These are phyloP conservation scores for Boloria selene DNA, from an alignment of 2,888 invertebrate species.

Conservation along the genomic window DNA sequence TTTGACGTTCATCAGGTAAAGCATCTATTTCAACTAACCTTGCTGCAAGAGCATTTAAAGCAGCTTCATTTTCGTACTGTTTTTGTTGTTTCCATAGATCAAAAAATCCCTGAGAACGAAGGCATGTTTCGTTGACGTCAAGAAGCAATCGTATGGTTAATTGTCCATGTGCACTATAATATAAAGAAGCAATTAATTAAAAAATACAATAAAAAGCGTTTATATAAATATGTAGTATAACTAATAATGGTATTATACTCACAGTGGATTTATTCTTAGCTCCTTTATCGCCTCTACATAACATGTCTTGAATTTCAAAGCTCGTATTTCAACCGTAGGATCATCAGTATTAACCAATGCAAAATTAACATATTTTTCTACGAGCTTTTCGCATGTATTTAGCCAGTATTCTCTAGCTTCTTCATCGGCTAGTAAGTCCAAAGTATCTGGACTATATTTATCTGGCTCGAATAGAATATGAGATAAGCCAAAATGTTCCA, in stretches of 20 bases:
- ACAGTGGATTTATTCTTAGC: constrained; percentile 90
- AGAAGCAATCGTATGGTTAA: constrained; percentile 94
- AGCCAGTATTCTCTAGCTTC: constrained; percentile 97
- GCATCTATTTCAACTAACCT: constrained; percentile 87
- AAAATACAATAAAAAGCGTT: constrained; percentile 2
- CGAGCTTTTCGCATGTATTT: constrained; percentile 92
- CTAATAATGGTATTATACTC: constrained; percentile 58
- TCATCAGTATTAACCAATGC: constrained; percentile 90
- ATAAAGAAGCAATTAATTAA: constrained; percentile 41
- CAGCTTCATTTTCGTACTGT: constrained; percentile 91
- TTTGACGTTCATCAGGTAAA: constrained; percentile 80
- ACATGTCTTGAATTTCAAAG: constrained; percentile 90
- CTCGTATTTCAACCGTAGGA: constrained; percentile 89
- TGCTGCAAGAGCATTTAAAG: constrained; percentile 86
- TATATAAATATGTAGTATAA: not conserved
- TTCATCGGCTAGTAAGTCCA: constrained; percentile 92
- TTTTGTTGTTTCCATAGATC: constrained; percentile 95
- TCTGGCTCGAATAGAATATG: constrained; percentile 88
- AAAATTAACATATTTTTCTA: constrained; percentile 91
- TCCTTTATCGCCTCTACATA: constrained; percentile 90
- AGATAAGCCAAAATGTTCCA: constrained; percentile 75
- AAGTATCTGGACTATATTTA: constrained; percentile 94
- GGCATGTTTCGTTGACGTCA: constrained; percentile 95
- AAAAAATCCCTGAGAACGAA: constrained; percentile 94
- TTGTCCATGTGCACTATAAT: constrained; percentile 86